Conservation (phyloP, 2,113 vertebrate genomes). For the Turnix velox region DNA sequence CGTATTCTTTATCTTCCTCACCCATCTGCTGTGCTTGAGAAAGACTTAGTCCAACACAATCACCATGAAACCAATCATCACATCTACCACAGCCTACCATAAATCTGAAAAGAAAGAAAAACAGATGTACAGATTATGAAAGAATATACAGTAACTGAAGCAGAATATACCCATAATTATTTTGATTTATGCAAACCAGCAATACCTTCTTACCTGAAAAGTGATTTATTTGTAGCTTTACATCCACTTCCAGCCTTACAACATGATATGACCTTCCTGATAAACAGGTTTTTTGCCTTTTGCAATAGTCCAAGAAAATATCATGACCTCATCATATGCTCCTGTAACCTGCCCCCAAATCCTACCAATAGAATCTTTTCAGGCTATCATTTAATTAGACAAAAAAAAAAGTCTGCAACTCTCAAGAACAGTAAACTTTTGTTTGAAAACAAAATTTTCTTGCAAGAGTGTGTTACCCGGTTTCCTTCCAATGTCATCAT, state of each 20-base stretch:
- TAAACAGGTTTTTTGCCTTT: neutral
- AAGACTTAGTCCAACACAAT: slow-evolving; percentile 93
- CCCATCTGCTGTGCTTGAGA: slow-evolving; percentile 93
- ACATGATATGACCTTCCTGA: slow-evolving; percentile 18
- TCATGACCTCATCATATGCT: neutral
- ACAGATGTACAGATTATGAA: accelerated
- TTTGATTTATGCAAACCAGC: neutral
- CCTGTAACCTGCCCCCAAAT: neutral
- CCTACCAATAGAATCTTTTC: neutral
- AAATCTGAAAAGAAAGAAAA: slow-evolving; percentile 76
- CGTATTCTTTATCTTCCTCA: slow-evolving; percentile 95
- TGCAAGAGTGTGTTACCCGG: neutral
- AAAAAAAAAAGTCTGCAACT: neutral
- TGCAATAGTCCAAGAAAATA: slow-evolving; percentile 12
- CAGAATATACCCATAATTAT: neutral
- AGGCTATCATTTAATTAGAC: neutral
- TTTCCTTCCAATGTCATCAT: neutral
- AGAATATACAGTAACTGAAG: neutral
- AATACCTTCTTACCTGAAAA: neutral
- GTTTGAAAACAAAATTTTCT: neutral
- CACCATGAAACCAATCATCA: slow-evolving; percentile 98
- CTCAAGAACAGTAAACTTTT: neutral
- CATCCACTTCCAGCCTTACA: slow-evolving; percentile 65
- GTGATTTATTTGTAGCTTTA: slow-evolving; percentile 21
- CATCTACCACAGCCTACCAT: slow-evolving; percentile 98